Evolutionary conservation across 2,888 invertebrate genomes (phyloP), one percentile per base, ranked within the genome.

Genomic region (Melinopterus prodromus): DNA sequence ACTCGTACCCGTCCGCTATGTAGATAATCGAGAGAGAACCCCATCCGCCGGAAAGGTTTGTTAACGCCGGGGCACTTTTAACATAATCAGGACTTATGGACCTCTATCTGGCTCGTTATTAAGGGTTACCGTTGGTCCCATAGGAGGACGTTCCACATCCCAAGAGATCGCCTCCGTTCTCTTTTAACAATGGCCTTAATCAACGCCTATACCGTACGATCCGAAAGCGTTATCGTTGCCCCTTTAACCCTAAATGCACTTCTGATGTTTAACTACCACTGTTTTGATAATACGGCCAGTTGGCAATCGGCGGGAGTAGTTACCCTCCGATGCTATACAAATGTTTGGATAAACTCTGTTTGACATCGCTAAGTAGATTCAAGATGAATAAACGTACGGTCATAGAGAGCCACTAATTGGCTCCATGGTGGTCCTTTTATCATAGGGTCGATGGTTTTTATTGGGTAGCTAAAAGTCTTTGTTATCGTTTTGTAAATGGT

Each of bases 1-100:
- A 74, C 70, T 38, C 77, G 74, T 36, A 77, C 74, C 77, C 38
- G 77, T 70, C 71, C 77, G 35, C 78, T 70, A 80, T 80, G 74
- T 77, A 79, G 80, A 78, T 80, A 80, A 80, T 80, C 78, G 72
- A 74, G 80, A 70, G 36, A 35, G 37, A 79, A 81, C 79, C 79
- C 79, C 77, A 78, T 79, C 79, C 78, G 76, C 74, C 53, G 81
- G 81, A 82, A 82, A 81, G 83, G 83, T 83, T 82, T 80, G 80
- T 83, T 82, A 79, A 74, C 79, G 76, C 78, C 76, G 74, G 78
- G 77, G 81, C 75, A 83, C 84, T 84, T 84, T 83, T 84, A 83
- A 82, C 83, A 78, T 84, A 84, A 84, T 83, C 82, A 84, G 81
- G 83, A 84, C 82, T 84, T 84, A 84, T 84, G 84, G 81, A 38